Conservation (phyloP, 30 jellyfish, hydroid and myxozoan genomes). For the Turritopsis dohrnii region DNA sequence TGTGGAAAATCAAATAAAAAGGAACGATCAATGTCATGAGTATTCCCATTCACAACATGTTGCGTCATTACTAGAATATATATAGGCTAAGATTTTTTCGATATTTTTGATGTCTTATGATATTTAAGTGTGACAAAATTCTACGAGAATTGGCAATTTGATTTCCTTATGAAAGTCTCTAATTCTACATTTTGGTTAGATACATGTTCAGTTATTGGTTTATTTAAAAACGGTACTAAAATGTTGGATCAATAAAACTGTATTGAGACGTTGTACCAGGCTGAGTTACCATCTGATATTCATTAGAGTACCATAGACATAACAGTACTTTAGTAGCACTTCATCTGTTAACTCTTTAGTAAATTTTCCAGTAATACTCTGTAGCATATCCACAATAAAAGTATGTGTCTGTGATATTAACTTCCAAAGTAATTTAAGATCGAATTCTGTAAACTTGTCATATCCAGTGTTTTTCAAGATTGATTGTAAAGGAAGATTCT, state of each 20-base stretch:
- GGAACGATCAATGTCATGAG: too few relatives aligned
- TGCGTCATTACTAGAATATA: too few relatives aligned
- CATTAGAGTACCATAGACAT: background rate
- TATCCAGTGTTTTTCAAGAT: background rate
- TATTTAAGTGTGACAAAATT: too few relatives aligned
- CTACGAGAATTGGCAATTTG: too few relatives aligned
- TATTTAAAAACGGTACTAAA: too few relatives aligned
- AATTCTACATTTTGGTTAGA: too few relatives aligned
- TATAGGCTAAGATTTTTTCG: too few relatives aligned
- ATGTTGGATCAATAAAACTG: background rate
- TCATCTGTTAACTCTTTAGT: background rate
- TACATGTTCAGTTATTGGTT: too few relatives aligned
- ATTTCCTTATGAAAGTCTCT: too few relatives aligned
- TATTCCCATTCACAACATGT: too few relatives aligned
- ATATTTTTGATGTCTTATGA: too few relatives aligned
- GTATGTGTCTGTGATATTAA: background rate
- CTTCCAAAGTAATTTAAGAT: background rate
- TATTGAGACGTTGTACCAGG: background rate
- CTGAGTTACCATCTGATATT: background rate
- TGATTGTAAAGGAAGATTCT: background rate
- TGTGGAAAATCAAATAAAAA: too few relatives aligned
- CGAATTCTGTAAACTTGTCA: background rate
- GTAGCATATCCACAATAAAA: background rate
- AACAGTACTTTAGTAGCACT: background rate
- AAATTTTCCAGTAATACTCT: background rate